Conservation (phyloP, 2,797 vertebrate genomes). For the Acropternis orthonyx region DNA sequence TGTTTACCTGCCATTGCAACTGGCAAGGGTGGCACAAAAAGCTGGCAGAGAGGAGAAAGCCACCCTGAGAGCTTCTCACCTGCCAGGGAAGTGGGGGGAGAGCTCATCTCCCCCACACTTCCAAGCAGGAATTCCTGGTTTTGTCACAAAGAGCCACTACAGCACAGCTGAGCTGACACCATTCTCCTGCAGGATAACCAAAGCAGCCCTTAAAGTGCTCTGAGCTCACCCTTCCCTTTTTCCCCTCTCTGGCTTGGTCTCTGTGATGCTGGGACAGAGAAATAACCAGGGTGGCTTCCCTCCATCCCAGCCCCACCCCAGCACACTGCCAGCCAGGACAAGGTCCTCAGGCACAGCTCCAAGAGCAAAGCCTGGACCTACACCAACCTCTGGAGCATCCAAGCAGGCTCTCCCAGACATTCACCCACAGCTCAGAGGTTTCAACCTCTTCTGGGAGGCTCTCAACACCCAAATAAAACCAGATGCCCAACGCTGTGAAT, state of each 20-base stretch:
- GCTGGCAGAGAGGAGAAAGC: neutral
- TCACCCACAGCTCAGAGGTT: neutral
- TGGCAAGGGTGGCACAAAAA: neutral
- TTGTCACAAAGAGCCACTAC: neutral
- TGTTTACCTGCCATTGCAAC: neutral
- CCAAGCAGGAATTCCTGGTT: neutral
- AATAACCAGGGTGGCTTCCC: neutral
- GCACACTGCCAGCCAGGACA: accelerated
- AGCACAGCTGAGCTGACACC: accelerated
- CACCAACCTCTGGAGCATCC: neutral
- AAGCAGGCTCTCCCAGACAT: neutral
- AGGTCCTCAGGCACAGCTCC: neutral
- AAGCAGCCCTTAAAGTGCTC: accelerated
- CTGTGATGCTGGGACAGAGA: neutral
- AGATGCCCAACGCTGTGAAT: neutral
- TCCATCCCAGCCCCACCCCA: neutral
- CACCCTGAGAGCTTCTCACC: neutral
- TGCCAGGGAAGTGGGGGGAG: neutral
- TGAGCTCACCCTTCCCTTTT: neutral
- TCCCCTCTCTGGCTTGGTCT: neutral
- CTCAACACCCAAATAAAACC: neutral
- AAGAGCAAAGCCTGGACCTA: neutral
- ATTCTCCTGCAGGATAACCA: neutral
- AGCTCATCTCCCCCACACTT: neutral
- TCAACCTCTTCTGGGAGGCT: neutral